A percentile compares a stretch with the other conserved stretches of the same genome.
These are phyloP conservation scores for Papilio demoleus DNA, from an alignment of 2,888 invertebrate genomes.

Conservation along the genomic window DNA sequence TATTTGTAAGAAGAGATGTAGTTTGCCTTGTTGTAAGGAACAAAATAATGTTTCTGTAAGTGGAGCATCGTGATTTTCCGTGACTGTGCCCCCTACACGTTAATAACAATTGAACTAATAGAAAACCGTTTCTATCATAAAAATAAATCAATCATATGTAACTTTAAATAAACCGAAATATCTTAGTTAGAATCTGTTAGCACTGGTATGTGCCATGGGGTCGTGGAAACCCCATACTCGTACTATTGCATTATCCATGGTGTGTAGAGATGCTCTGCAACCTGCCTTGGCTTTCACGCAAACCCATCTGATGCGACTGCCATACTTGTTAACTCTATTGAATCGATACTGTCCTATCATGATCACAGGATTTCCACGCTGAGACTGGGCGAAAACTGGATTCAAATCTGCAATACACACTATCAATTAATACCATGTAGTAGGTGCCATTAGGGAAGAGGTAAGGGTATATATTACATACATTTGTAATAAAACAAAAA, in stretches of 20 bases:
- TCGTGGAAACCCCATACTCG: slow-evolving; percentile 79
- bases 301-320: slow-evolving; percentile 75
- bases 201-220: slow-evolving; percentile 74
- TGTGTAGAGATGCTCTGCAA: slow-evolving; percentile 75
- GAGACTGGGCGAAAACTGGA: slow-evolving; percentile 76
- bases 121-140: slow-evolving; percentile 8
- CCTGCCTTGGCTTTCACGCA: slow-evolving; percentile 79
- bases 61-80: too few species aligned
- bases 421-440: slow-evolving; percentile 49
- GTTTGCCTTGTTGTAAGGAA: too few species aligned
- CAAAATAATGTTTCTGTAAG: too few species aligned
- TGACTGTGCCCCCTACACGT: background rate
- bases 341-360: slow-evolving; percentile 80
- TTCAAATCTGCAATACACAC: slow-evolving; percentile 72
- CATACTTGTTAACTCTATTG: slow-evolving; percentile 77
- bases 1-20: too few species aligned
- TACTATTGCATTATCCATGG: slow-evolving; percentile 77
- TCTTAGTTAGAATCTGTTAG: slow-evolving; percentile 67
- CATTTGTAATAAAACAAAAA: background rate
- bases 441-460: background rate
- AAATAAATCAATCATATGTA: slow-evolving; percentile 2
- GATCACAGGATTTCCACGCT: slow-evolving; percentile 77
- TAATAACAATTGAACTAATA: background rate
- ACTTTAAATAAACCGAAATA: background rate
- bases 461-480: too few species aligned